Percentiles rank a stretch among this genome's conserved stretches.
Conservation (phyloP, 2,888 invertebrate genomes). For the Tetramorium bicarinatum region DNA sequence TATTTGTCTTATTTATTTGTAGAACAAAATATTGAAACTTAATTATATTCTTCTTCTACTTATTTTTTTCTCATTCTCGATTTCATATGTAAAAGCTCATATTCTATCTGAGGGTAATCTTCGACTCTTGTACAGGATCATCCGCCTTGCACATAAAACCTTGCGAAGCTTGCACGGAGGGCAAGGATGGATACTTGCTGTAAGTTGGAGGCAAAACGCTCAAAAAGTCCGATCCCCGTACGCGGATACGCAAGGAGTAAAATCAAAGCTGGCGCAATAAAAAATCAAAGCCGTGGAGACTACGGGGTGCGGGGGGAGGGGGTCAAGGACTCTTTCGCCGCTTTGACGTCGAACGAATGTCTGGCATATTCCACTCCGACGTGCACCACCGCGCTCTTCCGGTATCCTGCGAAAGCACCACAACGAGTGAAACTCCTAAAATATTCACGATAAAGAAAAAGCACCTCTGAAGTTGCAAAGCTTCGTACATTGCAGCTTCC, state of each 20-base stretch:
- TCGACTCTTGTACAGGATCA: slow-evolving; percentile 26
- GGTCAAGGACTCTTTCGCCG: slow-evolving; percentile 42
- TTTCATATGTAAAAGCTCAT: slow-evolving; percentile 22
- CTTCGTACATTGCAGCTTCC: slow-evolving; percentile 46
- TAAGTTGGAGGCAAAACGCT: slow-evolving; percentile 47
- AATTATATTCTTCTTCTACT: background rate
- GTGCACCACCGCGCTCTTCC: slow-evolving; percentile 30
- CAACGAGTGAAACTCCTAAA: slow-evolving; percentile 57
- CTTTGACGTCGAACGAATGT: slow-evolving; percentile 58
- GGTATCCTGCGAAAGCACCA: slow-evolving; percentile 43
- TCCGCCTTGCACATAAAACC: slow-evolving; percentile 45
- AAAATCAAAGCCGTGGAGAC: slow-evolving; percentile 48
- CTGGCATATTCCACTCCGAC: slow-evolving; percentile 46
- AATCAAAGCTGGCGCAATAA: slow-evolving; percentile 48
- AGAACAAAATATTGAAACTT: background rate
- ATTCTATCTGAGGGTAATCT: slow-evolving; percentile 38
- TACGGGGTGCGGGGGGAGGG: background rate
- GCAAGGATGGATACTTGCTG: slow-evolving; percentile 45
- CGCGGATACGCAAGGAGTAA: slow-evolving; percentile 27
- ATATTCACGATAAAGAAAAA: slow-evolving; percentile 64
- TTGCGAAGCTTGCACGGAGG: slow-evolving; percentile 14
- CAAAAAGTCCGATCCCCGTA: slow-evolving; percentile 32
- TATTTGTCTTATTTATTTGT: background rate
- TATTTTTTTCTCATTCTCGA: background rate
- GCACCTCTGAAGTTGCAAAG: slow-evolving; percentile 45